Evolutionary conservation across 2,888 invertebrate genomes (phyloP).

Genomic region (Megalurothrips usitatus): DNA sequence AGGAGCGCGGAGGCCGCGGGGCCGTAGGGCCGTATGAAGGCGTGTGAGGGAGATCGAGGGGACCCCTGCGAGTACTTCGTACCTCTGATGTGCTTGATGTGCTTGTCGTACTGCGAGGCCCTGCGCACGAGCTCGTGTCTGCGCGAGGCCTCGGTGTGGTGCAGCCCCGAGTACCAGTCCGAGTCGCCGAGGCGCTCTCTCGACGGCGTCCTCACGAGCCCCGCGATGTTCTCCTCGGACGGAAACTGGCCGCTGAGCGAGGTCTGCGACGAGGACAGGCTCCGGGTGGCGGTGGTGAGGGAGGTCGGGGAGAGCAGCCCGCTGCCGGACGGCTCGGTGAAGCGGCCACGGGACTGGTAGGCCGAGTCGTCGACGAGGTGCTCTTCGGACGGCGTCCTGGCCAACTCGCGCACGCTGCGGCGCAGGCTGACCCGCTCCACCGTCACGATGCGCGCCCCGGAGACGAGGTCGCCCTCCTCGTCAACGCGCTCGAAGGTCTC

Average conservation of each 20-base stretch:
- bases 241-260: conserved; percentile 49
- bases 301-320: neutral
- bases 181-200: conserved; percentile 51
- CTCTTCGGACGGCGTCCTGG: conserved; percentile 55
- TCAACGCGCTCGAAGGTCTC: conserved; percentile 52
- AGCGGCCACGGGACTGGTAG: conserved; percentile 45
- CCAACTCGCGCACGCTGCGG: conserved; percentile 58
- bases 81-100: conserved; percentile 84
- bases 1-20: too few relatives aligned
- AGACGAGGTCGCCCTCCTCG: conserved; percentile 59
- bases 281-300: conserved; percentile 4
- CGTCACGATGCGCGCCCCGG: conserved; percentile 62
- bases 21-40: too few relatives aligned
- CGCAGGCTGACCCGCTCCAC: conserved; percentile 65
- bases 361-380: conserved; percentile 53
- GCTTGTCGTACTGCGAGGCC: conserved; percentile 79
- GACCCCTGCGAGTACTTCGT: conserved; percentile 39
- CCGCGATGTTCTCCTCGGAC: conserved; percentile 52
- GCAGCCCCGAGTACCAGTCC: conserved; percentile 58
- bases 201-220: conserved; percentile 32
- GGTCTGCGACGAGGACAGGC: conserved; percentile 22
- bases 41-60: too few relatives aligned
- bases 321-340: conserved; percentile 49
- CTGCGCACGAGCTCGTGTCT: conserved; percentile 59
- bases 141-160: conserved; percentile 37